phyloP scores from a whole-genome alignment of 1,140 invertebrate genomes.

The Coptotermes formosanus region DNA sequence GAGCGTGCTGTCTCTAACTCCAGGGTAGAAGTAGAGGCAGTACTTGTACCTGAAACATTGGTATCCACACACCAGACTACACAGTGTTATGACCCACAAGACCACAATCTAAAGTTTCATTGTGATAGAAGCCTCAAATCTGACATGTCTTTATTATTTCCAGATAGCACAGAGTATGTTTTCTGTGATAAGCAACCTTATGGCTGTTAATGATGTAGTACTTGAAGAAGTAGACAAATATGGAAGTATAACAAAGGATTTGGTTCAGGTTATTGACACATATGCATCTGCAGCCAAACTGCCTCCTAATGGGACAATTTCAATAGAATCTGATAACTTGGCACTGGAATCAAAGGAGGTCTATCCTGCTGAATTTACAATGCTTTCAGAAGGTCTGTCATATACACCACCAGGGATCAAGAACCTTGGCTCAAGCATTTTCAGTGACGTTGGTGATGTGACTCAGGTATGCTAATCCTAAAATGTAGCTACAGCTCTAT shows the following conservation, averaged over 20 bases:
- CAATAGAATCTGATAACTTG: constrained; percentile 40
- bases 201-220: constrained; percentile 42
- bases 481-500: no score
- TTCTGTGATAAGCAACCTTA: constrained; percentile 44
- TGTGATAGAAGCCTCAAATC: not conserved
- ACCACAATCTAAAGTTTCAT: no score
- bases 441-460: no score
- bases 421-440: no score
- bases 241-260: constrained; percentile 33
- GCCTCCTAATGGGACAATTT: constrained; percentile 35
- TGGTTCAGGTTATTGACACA: constrained; percentile 42
- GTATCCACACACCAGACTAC: no score
- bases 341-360: constrained; percentile 34
- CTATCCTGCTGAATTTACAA: not conserved
- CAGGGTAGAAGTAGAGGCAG: no score
- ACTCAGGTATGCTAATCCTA: no score
- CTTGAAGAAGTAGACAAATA: constrained; percentile 38
- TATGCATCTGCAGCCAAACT: constrained; percentile 40
- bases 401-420: not conserved
- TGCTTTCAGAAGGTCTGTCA: not conserved
- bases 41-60: no score
- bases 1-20: no score
- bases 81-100: no score
- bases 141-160: constrained; percentile 7
- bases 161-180: constrained; percentile 44